phyloP scores from a whole-genome alignment of 1,140 invertebrate species.

The Meloidogyne floridensis region DNA sequence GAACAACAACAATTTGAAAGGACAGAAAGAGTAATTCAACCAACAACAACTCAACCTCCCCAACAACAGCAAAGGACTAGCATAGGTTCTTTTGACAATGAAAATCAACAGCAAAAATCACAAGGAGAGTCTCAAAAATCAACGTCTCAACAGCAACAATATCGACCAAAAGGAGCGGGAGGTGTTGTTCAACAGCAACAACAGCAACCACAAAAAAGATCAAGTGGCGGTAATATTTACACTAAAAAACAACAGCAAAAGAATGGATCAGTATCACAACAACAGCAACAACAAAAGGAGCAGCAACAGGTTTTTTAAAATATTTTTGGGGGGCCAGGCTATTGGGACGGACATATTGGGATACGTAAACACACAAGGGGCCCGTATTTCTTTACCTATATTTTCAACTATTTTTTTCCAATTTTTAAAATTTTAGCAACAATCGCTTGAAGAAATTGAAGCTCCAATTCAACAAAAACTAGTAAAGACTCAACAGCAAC shows the following conservation, averaged over 20 bases:
- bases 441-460: not conserved
- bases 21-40: not conserved
- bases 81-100: not conserved
- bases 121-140: not conserved
- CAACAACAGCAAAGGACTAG: conserved; percentile 16
- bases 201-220: not conserved
- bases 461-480: not conserved
- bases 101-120: not conserved
- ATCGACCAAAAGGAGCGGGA: not conserved
- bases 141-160: not conserved
- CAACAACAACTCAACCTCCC: conserved; percentile 9
- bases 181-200: not conserved
- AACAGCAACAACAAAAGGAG: not conserved
- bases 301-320: conserved; percentile 2
- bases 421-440: not conserved
- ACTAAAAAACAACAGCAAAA: conserved; percentile 18
- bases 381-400: no score
- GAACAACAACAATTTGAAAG: conserved; percentile 26
- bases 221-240: not conserved
- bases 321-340: not conserved
- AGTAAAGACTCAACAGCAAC: not conserved
- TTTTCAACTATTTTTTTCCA: no score
- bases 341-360: no score
- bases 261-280: conserved; percentile 1
- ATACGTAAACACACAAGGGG: no score